Conservation (phyloP, 2,888 invertebrate species). For the Geophilus truncorum region DNA sequence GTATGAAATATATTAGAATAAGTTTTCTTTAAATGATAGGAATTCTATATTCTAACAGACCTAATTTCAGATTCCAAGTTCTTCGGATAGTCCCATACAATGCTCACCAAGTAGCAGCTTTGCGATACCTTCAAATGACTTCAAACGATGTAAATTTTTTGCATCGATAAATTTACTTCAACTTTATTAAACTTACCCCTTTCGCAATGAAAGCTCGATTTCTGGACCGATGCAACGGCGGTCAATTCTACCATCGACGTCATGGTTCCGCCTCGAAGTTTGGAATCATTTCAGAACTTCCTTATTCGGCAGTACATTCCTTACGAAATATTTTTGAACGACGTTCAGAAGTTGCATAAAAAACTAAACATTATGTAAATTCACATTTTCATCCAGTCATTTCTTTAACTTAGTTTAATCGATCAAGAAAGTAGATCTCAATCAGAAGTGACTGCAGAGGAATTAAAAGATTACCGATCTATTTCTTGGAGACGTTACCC, state of each 20-base stretch:
- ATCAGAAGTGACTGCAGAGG: not conserved
- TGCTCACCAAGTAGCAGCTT: not conserved
- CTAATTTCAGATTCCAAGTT: not conserved
- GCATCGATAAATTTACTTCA: not conserved
- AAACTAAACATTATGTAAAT: not conserved
- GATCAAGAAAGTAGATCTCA: not conserved
- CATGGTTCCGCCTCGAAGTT: slow-evolving; percentile 30
- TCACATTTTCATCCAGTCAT: not conserved
- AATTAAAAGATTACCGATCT: not conserved
- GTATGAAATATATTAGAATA: not conserved
- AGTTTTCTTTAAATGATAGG: too few species aligned
- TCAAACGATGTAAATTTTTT: not conserved
- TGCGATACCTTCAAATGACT: not conserved
- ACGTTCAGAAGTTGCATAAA: not conserved
- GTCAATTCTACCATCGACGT: slow-evolving; percentile 29
- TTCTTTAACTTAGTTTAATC: not conserved
- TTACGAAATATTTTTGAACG: not conserved
- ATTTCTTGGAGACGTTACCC: not conserved
- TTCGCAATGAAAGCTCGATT: slow-evolving; percentile 20
- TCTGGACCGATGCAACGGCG: slow-evolving; percentile 32
- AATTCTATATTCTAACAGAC: too few species aligned
- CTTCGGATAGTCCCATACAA: not conserved
- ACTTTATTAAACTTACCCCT: too few species aligned
- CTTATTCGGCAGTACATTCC: not conserved
- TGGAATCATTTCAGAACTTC: not conserved